phyloP scores from a whole-genome alignment of 2,113 vertebrate species.

The Sisor rabdophorus region DNA sequence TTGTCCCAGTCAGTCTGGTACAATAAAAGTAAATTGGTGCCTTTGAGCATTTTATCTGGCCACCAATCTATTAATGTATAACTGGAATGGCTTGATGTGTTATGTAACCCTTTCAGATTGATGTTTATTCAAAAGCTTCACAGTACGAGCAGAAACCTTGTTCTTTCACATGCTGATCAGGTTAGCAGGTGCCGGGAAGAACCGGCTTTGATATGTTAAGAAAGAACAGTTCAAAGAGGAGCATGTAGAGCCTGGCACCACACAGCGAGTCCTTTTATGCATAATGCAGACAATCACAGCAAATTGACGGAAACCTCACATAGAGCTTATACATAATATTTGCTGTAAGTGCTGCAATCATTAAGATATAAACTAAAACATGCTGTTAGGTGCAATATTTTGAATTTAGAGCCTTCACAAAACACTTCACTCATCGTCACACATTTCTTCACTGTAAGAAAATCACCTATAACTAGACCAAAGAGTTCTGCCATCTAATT shows the following conservation, averaged over 20 bases:
- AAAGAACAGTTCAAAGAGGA: slow-evolving; percentile 9
- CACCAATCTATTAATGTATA: neutral
- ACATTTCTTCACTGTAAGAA: neutral
- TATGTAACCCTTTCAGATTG: neutral
- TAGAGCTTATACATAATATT: neutral
- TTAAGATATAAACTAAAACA: neutral
- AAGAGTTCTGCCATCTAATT: neutral
- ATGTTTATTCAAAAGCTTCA: slow-evolving; percentile 7
- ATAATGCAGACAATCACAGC: neutral
- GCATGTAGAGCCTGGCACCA: neutral
- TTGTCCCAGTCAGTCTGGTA: neutral
- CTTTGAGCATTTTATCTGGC: neutral
- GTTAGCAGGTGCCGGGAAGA: slow-evolving; percentile 18
- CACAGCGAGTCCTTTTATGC: neutral
- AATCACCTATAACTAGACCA: neutral
- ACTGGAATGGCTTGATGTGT: neutral
- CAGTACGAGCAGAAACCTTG: neutral
- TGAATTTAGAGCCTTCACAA: too few species aligned
- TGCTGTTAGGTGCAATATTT: neutral
- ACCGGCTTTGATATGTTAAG: slow-evolving; percentile 25
- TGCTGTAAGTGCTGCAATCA: too few species aligned
- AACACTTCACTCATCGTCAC: neutral
- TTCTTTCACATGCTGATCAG: slow-evolving; percentile 23
- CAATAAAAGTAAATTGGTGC: neutral
- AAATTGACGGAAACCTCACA: neutral